Base-by-base conservation (phyloP, 2,888 invertebrate genomes). In the Vanessa cardui region DNA sequence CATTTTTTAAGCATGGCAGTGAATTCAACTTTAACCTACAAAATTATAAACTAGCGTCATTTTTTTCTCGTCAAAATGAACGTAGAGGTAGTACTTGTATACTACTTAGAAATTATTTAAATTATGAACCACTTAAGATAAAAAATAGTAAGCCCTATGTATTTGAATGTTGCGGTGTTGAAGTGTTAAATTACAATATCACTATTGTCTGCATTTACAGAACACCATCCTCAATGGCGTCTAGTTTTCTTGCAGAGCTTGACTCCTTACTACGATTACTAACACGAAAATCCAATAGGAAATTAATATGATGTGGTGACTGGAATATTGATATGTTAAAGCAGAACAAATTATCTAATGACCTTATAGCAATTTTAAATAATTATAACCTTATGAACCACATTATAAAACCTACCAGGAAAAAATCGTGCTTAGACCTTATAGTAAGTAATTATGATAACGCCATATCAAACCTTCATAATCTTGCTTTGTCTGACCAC, bases 401-500 rank as follows among this genome's bases (percentile, higher is more conserved):
- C 15, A 56, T 56, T n/a, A 56, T 9, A 6, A n/a, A n/a, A 39
- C 56, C 56, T 33, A 56, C 56, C 6, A 56, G 56, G n/a, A 44
- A 44, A 58, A 58, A 58, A 2, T 12, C 16, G 2, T 58, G 58
- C 26, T 44, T 58, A 33, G 56, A 56, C 12, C 21, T 56, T 4
- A 44, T 58, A 12, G n/a, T 50, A 16, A 61, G 50, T 26, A 61
- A 61, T 26, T 39, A 33, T 39, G n/a, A 49, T 50, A 12, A 16
- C 18, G 50, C 20, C 7, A 61, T 33, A 33, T 20, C 49, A 2
- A 18, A 50, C 26, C 26, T 61, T 18, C 50, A 61, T 61, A 9
- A 31, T 15, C 47, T 61, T n/a, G 31, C 49, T 15, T 61, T 61
- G n/a, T 50, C 61, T 61, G 61, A 61, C 50, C 61, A 61, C 47